phyloP scores from a whole-genome alignment of 1,140 invertebrate species.

The Geopemphigus sp. region DNA sequence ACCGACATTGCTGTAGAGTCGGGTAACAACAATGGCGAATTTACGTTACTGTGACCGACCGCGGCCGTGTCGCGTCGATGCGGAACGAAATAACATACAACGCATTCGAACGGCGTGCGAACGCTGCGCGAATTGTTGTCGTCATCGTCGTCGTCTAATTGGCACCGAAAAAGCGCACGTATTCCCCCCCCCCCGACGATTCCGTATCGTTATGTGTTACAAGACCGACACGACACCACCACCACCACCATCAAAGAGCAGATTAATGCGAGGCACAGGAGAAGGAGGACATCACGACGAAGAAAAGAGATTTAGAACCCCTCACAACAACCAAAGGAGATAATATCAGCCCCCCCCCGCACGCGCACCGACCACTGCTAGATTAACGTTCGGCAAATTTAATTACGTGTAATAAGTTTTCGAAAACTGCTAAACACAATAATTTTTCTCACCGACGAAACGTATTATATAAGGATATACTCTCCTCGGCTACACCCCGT shows the following conservation, averaged over 20 bases:
- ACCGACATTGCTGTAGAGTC: too few species aligned
- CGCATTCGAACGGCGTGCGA: background rate
- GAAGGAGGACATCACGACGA: background rate
- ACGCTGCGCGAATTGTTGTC: background rate
- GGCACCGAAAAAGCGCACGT: slow-evolving; percentile 7
- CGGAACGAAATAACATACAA: background rate
- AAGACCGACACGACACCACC: background rate
- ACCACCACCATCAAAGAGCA: background rate
- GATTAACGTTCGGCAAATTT: slow-evolving; percentile 25
- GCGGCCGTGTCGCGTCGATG: background rate
- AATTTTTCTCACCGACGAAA: background rate
- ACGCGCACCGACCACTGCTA: too few species aligned
- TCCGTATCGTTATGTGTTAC: too few species aligned
- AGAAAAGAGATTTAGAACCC: too few species aligned
- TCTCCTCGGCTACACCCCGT: too few species aligned
- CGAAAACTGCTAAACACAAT: slow-evolving; percentile 14
- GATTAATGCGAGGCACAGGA: background rate
- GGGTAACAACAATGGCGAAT: slow-evolving; percentile 11
- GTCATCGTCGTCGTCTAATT: background rate
- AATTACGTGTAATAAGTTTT: slow-evolving; percentile 28
- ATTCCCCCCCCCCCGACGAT: too few species aligned
- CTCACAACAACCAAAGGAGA: too few species aligned
- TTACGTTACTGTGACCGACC: background rate
- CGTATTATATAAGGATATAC: too few species aligned
- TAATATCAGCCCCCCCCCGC: too few species aligned